phyloP scores from a whole-genome alignment of 2,888 invertebrate species.

The Rhaphigaster nebulosa region DNA sequence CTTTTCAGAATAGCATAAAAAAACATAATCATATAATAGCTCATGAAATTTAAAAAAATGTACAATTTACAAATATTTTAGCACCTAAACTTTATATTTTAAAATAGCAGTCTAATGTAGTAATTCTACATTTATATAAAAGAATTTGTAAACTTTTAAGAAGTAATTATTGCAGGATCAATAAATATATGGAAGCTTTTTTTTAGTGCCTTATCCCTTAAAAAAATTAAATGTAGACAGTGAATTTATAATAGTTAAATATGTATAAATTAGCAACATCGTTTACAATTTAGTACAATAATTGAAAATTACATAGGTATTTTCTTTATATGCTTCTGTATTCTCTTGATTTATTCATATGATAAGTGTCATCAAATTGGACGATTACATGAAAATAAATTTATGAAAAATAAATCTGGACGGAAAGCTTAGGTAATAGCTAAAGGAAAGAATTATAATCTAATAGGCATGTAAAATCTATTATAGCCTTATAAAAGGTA shows the following conservation, averaged over 20 bases:
- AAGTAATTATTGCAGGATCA: slow-evolving; percentile 21
- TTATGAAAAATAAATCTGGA: slow-evolving; percentile 10
- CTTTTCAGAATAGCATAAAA: slow-evolving; percentile 25
- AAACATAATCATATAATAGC: slow-evolving; percentile 41
- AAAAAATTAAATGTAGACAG: not conserved
- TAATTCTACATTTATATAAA: slow-evolving; percentile 33
- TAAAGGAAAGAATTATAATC: not conserved
- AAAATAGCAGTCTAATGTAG: slow-evolving; percentile 53
- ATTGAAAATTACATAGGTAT: not conserved
- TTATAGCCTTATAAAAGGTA: slow-evolving; percentile 3
- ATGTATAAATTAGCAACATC: not conserved
- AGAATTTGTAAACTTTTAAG: slow-evolving; percentile 11
- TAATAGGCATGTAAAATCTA: slow-evolving; percentile 1
- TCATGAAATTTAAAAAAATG: slow-evolving; percentile 26
- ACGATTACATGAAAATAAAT: slow-evolving; percentile 18
- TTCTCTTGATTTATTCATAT: not conserved
- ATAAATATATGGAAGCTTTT: slow-evolving; percentile 22
- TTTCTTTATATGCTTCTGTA: not conserved
- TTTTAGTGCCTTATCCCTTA: slow-evolving; percentile 11
- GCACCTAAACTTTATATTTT: slow-evolving; percentile 55
- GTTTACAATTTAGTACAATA: not conserved
- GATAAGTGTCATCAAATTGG: not conserved
- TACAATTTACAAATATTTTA: slow-evolving; percentile 50
- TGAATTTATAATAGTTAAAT: not conserved
- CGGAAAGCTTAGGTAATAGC: slow-evolving; percentile 41